These are phyloP conservation scores for Melanchra persicariae DNA, from an alignment of 2,888 invertebrate genomes.

Conservation along the genomic window DNA sequence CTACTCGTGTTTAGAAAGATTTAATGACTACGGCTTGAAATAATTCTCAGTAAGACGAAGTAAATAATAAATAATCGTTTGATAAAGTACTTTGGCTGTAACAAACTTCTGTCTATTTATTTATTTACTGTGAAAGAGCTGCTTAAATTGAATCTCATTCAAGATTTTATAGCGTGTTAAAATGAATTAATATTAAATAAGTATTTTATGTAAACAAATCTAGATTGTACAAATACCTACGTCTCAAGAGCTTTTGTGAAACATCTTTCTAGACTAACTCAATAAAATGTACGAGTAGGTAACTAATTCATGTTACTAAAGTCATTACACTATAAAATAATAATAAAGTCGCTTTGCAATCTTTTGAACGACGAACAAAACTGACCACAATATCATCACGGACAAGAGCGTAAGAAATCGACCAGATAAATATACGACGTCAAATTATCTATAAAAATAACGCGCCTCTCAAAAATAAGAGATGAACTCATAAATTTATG, in stretches of 20 bases:
- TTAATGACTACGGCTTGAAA: conserved; percentile 19
- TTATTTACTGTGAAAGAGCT: neutral
- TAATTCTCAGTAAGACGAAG: conserved; percentile 1
- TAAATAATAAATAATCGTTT: neutral
- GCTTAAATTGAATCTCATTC: neutral
- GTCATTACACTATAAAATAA: conserved; percentile 30
- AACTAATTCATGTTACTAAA: neutral
- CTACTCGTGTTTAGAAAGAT: conserved; percentile 25
- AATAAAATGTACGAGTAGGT: neutral
- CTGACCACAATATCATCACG: neutral
- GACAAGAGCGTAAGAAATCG: conserved; percentile 23
- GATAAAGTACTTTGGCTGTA: neutral
- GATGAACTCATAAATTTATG: conserved; percentile 43
- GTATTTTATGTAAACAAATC: conserved; percentile 7
- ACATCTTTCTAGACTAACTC: neutral
- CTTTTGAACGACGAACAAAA: conserved; percentile 12
- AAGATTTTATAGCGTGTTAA: neutral
- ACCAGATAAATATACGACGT: conserved; percentile 34
- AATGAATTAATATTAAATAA: neutral
- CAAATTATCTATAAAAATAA: conserved; percentile 45
- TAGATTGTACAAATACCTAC: neutral
- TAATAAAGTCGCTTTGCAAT: conserved; percentile 37
- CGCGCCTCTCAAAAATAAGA: conserved; percentile 30
- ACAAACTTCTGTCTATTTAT: neutral
- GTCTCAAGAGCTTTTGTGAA: neutral